Percentiles rank a stretch among this genome's conserved stretches.
phyloP scores from a whole-genome alignment of 2,113 vertebrate species.

The Amazona vittata region DNA sequence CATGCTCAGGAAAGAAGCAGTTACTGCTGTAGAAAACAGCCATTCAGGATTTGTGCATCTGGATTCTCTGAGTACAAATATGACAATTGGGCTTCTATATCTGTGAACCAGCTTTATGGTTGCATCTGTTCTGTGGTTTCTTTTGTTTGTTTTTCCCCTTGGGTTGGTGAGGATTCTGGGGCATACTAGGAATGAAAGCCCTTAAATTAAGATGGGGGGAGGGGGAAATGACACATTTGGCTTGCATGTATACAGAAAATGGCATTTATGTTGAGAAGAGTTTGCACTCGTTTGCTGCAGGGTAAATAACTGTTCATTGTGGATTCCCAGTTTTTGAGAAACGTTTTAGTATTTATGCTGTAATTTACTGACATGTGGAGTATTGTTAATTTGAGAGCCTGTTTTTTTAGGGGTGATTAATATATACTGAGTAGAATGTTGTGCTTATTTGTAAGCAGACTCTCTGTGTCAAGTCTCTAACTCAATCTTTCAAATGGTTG shows the following conservation, averaged over 20 bases:
- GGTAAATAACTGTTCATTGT: background rate
- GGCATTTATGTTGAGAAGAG: background rate
- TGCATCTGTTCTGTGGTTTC: background rate
- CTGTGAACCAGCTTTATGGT: background rate
- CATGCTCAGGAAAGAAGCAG: background rate
- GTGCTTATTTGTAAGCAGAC: background rate
- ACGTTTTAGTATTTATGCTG: background rate
- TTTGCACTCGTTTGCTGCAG: background rate
- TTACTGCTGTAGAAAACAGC: background rate
- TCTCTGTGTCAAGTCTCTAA: background rate
- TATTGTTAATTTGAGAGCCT: background rate
- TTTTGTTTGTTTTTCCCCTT: background rate
- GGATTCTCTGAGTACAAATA: background rate
- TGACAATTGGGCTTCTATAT: background rate
- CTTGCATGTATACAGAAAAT: background rate
- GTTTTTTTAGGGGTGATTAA: background rate
- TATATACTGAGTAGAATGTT: background rate
- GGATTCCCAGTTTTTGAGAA: background rate
- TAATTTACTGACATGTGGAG: background rate
- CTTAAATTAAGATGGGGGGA: background rate
- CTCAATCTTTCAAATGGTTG: background rate
- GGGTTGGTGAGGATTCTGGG: background rate
- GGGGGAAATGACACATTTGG: background rate
- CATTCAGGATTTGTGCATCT: background rate
- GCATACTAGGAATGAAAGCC: background rate